Evolutionary conservation across 2,888 invertebrate genomes (phyloP), one percentile per base, ranked within the genome.

Genomic region (Oxycera nigricornis): DNA sequence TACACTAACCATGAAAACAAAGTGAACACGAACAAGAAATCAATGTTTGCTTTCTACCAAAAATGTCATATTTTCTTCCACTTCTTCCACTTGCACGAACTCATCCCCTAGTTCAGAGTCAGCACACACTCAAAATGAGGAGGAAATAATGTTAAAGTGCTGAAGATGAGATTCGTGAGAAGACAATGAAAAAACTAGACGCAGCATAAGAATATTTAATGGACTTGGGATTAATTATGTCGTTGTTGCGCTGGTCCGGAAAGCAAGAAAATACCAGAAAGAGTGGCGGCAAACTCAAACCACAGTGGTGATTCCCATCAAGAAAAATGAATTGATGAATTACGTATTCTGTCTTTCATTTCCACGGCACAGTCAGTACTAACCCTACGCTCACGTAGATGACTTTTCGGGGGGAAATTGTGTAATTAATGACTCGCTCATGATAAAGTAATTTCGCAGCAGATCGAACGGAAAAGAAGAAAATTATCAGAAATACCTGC

Each of bases 401-500:
- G 70, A 70, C 70, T 70, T 70, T 70, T 35, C 52, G 70, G 31
- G 70, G 52, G 39, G 35, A 55, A 70, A 70, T 70, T 28, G 55
- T 52, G 70, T 70, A 70, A 70, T 70, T 70, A 70, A 70, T 70
- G 70, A 70, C 70, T 55, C 31, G 70, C 31, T 55, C 70, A 70
- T 70, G 70, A 70, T 52, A 70, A 55, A 31, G 70, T 55, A 30
- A 55, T 70, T 35, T 52, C 11, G 31, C 68, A 28, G 30, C 26
- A 52, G 31, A 55, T 70, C 70, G 55, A 20, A 59, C 17, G 59
- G 59, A 59, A 65, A 65, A 65, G 20, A 41, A 24, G 30, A 41
- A 65, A 35, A 65, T 65, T 41, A 65, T 65, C 14, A 24, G 24
- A 39, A 65, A 65, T 65, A 65, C 65, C 65, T 65, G 30, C 39